Evolutionary conservation across 2,797 vertebrate genomes (phyloP).

Genomic region (Halcyon chelicuti): DNA sequence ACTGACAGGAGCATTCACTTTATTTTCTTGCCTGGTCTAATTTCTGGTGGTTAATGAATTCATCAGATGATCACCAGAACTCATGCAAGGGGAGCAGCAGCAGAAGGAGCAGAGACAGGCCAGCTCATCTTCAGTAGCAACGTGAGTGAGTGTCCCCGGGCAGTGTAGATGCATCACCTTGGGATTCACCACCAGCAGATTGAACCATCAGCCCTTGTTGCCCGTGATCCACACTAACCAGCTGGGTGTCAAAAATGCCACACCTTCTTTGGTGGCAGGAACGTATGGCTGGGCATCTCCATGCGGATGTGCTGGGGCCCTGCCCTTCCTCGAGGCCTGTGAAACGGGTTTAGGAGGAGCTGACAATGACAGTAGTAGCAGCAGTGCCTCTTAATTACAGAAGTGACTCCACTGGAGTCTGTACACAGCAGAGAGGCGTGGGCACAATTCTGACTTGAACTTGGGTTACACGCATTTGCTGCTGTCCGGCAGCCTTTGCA

Average conservation of each 20-base stretch:
- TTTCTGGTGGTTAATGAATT: neutral
- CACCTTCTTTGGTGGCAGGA: too few species aligned
- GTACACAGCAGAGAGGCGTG: rapidly evolving
- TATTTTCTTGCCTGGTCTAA: neutral
- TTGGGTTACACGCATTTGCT: neutral
- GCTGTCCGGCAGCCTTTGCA: rapidly evolving
- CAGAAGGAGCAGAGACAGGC: neutral
- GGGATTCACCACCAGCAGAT: neutral
- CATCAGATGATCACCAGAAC: rapidly evolving
- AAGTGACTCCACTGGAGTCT: rapidly evolving
- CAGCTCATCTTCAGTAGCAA: neutral
- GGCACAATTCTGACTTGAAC: neutral
- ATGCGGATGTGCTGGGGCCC: neutral
- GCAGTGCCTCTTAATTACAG: rapidly evolving
- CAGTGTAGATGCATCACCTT: rapidly evolving
- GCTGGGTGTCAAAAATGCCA: neutral
- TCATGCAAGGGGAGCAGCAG: neutral
- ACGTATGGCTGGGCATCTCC: rapidly evolving
- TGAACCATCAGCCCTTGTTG: rapidly evolving
- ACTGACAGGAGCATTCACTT: neutral
- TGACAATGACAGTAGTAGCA: rapidly evolving
- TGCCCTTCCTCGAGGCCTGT: neutral
- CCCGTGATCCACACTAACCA: rapidly evolving
- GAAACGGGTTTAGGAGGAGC: neutral
- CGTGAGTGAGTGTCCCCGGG: rapidly evolving